Base-by-base conservation (phyloP, 2,888 invertebrate genomes). In the Acanthococcus lagerstroemiae region DNA sequence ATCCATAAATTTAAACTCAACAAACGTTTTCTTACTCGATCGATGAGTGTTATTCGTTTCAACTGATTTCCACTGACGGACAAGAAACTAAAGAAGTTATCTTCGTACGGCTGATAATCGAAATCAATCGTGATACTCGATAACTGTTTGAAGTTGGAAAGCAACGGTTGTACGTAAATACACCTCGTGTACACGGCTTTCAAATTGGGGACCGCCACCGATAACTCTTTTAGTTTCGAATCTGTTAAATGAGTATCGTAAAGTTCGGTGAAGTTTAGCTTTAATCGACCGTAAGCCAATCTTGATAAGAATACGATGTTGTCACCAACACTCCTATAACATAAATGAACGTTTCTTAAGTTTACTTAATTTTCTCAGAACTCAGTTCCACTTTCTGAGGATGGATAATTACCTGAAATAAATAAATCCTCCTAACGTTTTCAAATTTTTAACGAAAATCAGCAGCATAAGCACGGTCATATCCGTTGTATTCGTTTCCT, bases 401-500 rank as follows among this genome's bases (percentile, higher is more conserved):
- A 45, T 26, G 30, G n/a, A n/a, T n/a, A 45, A 12, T 56, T 65
- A 73, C 73, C 73, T 71, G 63, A 72, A 73, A 67, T 74, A 74
- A 2, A 74, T 71, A 55, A 73, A 74, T 5, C 74, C 74, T 12
- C 74, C 74, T 5, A 73, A 68, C 15, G 72, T 72, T 60, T 72
- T 72, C 50, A 74, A 67, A 60, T 71, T 71, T 50, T 73, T 71
- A 5, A 72, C 68, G 66, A 73, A 73, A 30, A 72, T 68, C 5
- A 74, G 67, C 21, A 74, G 70, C 66, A 73, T 69, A 6, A 72
- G 48, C 12, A 74, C 72, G 50, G 72, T 72, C 45, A 72, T 65
- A 44, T 71, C 72, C 6, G 73, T 71, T 4, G 73, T 74, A 67
- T 74, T 74, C 15, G 74, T 74, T 57, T 74, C 73, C 55, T 74